Evolutionary conservation across 2,888 invertebrate species (phyloP), one percentile per base, ranked within the genome.

Genomic region (Arctia plantaginis): DNA sequence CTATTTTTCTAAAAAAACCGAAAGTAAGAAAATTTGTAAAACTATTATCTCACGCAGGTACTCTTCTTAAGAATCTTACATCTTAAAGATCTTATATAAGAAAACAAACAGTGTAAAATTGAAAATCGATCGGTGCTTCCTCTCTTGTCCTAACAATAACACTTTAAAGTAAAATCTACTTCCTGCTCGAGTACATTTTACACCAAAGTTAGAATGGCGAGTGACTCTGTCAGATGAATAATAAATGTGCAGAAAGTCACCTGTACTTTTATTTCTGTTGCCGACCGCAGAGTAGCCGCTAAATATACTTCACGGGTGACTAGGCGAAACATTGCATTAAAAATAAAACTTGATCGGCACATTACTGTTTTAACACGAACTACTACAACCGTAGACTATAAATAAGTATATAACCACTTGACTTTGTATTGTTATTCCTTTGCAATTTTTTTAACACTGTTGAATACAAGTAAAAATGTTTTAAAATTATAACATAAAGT

Each of bases 151-250:
- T 83, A 88, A 89, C 87, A 91, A 91, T 89, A 92, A 92, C 88
- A 88, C 88, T 90, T 89, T 89, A 87, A 86, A 90, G 87, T 87
- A 89, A 90, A 91, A 90, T 89, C 85, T 87, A 90, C 90, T 89
- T 86, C 86, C 87, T 85, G 82, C 87, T 87, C 75, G 71, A 79
- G 75, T 77, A 83, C 75, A 88, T 90, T 92, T 93, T 90, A 88
- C 89, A 87, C 83, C 82, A 80, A 89, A 89, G 88, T 91, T 87
- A 87, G 88, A 89, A 90, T 89, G 88, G 91, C 90, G 90, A 91
- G 87, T 90, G 90, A 93, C 91, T 91, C 86, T 89, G 92, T 90
- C 91, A 89, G 84, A 80, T 94, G 92, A 94, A 93, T 94, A 93
- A 93, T 93, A 91, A 93, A 94, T 93, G 90, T 86, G 83, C 75